These are phyloP conservation scores for Chelonus formosanus DNA, from an alignment of 2,888 invertebrate genomes.

Conservation along the genomic window DNA sequence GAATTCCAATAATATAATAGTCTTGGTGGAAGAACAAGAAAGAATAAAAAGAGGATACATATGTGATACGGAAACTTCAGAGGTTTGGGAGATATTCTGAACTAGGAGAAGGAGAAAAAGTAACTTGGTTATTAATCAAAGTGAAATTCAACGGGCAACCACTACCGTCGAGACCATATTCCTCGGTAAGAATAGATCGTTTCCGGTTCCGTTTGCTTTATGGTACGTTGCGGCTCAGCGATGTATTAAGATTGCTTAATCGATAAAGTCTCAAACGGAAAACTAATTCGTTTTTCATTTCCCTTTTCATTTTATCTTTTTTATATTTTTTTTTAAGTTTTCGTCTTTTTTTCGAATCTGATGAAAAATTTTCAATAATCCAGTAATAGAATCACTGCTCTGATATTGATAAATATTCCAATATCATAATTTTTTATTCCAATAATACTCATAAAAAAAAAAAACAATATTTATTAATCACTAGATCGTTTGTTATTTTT, in stretches of 20 bases:
- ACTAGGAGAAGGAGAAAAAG: conserved; percentile 29
- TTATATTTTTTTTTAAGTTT: conserved; percentile 3
- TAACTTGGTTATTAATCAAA: conserved; percentile 59
- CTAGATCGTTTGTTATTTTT: too few species aligned
- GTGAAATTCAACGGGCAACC: conserved; percentile 54
- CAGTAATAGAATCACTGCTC: too few species aligned
- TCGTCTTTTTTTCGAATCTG: not conserved
- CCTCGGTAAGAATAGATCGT: conserved; percentile 64
- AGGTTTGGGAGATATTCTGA: conserved; percentile 37
- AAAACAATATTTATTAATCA: too few species aligned
- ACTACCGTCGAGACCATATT: conserved; percentile 63
- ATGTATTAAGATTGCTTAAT: conserved; percentile 67
- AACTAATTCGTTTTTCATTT: conserved; percentile 56
- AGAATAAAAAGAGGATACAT: not conserved
- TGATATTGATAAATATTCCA: too few species aligned
- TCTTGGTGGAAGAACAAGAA: not conserved
- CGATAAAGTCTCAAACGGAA: conserved; percentile 59
- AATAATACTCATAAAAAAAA: too few species aligned
- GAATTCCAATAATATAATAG: too few species aligned
- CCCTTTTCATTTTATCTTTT: conserved; percentile 19
- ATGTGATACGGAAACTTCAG: conserved; percentile 8
- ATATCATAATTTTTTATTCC: too few species aligned
- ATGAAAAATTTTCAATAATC: too few species aligned
- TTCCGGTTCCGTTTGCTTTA: conserved; percentile 65
- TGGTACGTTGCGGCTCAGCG: conserved; percentile 66